These are phyloP conservation scores for Erythrolamprus reginae DNA, from an alignment of 2,113 vertebrate species.

Conservation along the genomic window DNA sequence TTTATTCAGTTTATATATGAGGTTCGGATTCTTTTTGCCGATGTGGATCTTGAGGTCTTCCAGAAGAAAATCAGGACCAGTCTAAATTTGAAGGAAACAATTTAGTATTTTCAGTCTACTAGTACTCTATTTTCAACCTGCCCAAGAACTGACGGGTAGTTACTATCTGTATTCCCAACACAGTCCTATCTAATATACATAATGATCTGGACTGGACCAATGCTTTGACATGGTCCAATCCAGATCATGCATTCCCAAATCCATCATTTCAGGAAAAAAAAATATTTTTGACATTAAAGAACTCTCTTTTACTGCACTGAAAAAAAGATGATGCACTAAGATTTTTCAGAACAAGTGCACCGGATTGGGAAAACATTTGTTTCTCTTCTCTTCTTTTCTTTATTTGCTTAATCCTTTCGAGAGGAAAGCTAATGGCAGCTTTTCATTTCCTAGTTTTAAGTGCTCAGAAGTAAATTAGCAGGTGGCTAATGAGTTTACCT, in stretches of 20 bases:
- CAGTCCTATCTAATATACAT: background rate
- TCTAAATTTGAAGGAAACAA: background rate
- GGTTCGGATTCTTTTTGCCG: too few species aligned
- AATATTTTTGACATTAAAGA: background rate
- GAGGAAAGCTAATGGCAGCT: conserved; percentile 4
- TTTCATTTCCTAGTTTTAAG: conserved; percentile 2
- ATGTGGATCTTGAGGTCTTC: background rate
- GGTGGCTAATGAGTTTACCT: conserved; percentile 15
- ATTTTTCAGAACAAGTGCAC: background rate
- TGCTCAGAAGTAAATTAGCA: conserved; percentile 6
- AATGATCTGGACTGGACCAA: background rate
- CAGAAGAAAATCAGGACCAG: background rate
- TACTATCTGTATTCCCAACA: background rate
- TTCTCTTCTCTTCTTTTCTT: background rate
- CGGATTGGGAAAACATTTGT: background rate
- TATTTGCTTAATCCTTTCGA: background rate
- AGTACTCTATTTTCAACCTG: background rate
- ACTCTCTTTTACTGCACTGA: background rate
- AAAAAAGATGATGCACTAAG: background rate
- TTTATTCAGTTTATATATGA: too few species aligned
- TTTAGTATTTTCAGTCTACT: background rate
- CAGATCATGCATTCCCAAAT: background rate
- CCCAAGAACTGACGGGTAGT: background rate
- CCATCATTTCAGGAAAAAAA: background rate
- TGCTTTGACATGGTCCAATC: background rate